Conservation (phyloP, 2,888 invertebrate genomes). For the Noctua janthe region DNA sequence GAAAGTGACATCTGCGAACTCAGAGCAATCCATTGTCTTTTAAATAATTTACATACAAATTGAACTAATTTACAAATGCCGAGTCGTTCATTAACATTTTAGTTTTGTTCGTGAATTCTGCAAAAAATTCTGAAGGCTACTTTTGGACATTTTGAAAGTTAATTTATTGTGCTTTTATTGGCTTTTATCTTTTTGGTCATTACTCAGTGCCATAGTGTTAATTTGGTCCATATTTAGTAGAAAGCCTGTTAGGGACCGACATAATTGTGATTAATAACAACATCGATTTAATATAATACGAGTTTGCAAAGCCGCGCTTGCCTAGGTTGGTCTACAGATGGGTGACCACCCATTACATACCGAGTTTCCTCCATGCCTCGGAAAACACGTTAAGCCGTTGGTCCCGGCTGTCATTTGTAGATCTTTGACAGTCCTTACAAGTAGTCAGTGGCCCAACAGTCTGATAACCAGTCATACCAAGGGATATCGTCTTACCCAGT, state of each 20-base stretch:
- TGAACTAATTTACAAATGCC: constrained; percentile 71
- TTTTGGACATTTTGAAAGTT: background rate
- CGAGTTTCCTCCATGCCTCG: no score
- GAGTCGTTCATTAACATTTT: constrained; percentile 66
- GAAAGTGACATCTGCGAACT: constrained; percentile 57
- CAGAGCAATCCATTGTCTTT: constrained; percentile 55
- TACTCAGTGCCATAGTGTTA: background rate
- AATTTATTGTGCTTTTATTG: background rate
- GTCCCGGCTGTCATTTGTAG: no score
- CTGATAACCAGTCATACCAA: no score
- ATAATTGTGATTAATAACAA: background rate
- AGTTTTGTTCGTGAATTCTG: constrained; percentile 34
- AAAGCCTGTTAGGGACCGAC: background rate
- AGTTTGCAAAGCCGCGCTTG: background rate
- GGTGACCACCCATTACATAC: no score
- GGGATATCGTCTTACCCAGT: no score
- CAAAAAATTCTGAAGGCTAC: background rate
- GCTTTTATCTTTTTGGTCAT: background rate
- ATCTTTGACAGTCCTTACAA: no score
- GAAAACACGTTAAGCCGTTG: no score
- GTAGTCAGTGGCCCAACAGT: no score
- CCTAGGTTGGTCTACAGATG: no score
- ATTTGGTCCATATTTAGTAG: background rate
- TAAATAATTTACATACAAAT: constrained; percentile 73
- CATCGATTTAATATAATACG: background rate